These are phyloP conservation scores for Cephus rjabovi DNA, from an alignment of 2,888 invertebrate genomes.

Conservation along the genomic window DNA sequence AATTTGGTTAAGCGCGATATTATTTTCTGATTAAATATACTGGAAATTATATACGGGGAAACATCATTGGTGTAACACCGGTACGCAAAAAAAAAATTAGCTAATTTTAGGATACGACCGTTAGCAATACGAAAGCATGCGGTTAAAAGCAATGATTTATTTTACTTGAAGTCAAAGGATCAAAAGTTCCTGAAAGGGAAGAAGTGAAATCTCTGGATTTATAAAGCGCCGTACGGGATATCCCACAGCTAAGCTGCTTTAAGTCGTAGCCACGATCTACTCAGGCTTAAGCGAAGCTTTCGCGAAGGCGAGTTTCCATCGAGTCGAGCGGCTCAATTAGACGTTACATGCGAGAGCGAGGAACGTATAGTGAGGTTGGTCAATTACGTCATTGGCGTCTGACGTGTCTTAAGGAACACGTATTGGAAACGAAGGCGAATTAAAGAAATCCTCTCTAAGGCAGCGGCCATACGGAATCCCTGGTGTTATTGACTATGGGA, in stretches of 20 bases:
- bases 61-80: neutral
- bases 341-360: neutral
- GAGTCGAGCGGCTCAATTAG: slow-evolving; percentile 1
- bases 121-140: neutral
- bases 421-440: neutral
- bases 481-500: neutral
- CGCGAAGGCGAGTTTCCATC: slow-evolving; percentile 6
- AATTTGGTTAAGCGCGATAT: slow-evolving; percentile 41
- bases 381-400: neutral
- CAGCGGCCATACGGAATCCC: neutral
- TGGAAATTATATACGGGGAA: neutral
- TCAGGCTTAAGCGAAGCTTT: slow-evolving; percentile 22
- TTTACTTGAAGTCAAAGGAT: neutral
- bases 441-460: neutral
- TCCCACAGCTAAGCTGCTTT: slow-evolving; percentile 9
- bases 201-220: neutral
- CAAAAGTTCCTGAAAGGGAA: neutral
- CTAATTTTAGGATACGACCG: neutral
- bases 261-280: slow-evolving; percentile 21
- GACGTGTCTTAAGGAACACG: neutral
- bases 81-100: neutral
- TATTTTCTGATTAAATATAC: slow-evolving; percentile 46
- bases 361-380: neutral
- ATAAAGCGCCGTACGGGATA: neutral
- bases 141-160: neutral